Base-by-base conservation (phyloP, 2,113 vertebrate species). In the Asarcornis scutulata region DNA sequence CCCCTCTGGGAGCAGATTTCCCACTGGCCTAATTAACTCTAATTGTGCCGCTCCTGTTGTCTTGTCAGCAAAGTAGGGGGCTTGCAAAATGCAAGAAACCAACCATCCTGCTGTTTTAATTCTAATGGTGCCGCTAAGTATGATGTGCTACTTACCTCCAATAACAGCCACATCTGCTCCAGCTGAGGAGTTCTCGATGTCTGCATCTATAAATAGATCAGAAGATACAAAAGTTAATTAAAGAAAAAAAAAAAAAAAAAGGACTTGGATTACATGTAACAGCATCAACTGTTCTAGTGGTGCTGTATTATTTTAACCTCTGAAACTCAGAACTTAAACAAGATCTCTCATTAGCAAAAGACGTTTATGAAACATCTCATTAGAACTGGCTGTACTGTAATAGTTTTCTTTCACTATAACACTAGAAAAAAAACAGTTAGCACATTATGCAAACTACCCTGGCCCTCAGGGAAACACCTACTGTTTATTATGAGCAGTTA, bases 111-210 rank as follows among this genome's bases (percentile, higher is more conserved):
- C 80, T 82, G 75, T 90, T 93, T 92, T 83, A 79, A 83, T 94
- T 87, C 76, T 84, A 83, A 76, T 25, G 36, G 32, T 80, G 56
- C 32, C 55, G 62, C 68, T 79, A 86, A 67, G 31, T 59, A 59
- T 0, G 1, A 38, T 81, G 60, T 71, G 72, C 71, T 89, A 53
- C 95, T 95, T 94, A 97, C 97, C 97, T 96, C 93, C 97, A 92
- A 97, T 96, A 92, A 98, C 91, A 83, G 95, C 97, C 84, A 97
- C 95, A 95, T 97, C 96, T 94, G 91, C 32, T 95, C 73, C 92
- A 91, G 86, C 83, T 93, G 94, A 68, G 88, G 95, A 86, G 15
- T 12, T 36, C 86, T 96, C 96, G 1, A 88, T 78, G 20, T 96
- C 95, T 88, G 46, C 96, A 26, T 72, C 97, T 98, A 95, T 63